phyloP scores from a whole-genome alignment of 2,113 vertebrate species.

The Abramis brama region DNA sequence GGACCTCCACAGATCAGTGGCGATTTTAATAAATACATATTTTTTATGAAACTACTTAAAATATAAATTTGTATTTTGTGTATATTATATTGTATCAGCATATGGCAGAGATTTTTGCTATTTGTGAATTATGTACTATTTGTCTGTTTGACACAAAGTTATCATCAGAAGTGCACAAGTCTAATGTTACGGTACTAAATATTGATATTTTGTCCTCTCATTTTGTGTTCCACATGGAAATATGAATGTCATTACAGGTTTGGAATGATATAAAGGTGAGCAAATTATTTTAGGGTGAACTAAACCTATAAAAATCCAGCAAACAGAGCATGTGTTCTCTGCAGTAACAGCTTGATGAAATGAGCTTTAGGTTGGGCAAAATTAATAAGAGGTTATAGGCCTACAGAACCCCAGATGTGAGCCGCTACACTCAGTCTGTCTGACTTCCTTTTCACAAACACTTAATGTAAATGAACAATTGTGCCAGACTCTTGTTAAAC shows the following conservation, averaged over 20 bases:
- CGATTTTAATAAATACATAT: background rate
- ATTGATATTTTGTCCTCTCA: background rate
- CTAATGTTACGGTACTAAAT: background rate
- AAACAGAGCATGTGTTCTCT: background rate
- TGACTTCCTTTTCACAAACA: slow-evolving; percentile 62
- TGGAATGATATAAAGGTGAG: background rate
- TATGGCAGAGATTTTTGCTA: background rate
- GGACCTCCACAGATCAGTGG: background rate
- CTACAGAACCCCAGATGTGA: slow-evolving; percentile 51
- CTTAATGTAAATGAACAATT: slow-evolving; percentile 72
- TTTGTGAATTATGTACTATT: background rate
- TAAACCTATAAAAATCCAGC: background rate
- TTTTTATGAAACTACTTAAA: background rate
- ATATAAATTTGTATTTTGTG: background rate
- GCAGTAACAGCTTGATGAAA: slow-evolving; percentile 15
- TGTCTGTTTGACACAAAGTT: background rate
- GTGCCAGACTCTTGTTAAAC: slow-evolving; percentile 59
- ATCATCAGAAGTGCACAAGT: background rate
- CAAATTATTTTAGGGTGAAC: background rate
- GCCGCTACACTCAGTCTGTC: slow-evolving; percentile 56
- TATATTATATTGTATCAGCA: background rate
- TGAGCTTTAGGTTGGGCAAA: slow-evolving; percentile 18
- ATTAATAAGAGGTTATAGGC: slow-evolving; percentile 43
- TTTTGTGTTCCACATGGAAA: background rate
- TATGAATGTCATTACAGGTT: background rate